Base-by-base conservation (phyloP, 2,797 vertebrate species). In the Mormyrus proboscirostris region DNA sequence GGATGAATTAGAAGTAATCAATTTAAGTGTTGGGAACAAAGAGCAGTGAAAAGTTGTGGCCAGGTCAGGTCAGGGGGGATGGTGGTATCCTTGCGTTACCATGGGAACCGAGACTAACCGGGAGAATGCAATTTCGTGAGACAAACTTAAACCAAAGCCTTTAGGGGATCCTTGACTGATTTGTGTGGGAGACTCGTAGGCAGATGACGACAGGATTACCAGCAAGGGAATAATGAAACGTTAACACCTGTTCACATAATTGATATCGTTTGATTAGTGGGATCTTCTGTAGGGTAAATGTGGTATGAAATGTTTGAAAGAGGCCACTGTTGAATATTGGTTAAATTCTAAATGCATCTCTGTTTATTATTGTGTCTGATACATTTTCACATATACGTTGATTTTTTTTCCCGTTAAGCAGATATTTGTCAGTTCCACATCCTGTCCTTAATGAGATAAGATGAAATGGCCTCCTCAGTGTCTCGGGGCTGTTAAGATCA, bases 1-100 rank as follows among this genome's bases (percentile, higher is more conserved):
- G 90, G 94, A 95, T 95, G 94, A 96, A 94, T 95, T 95, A 93
- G 92, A 92, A 93, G 92, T 92, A 92, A 93, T 93, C 94, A 93
- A 95, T 96, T 96, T 94, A 96, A 94, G 93, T 93, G 94, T 92
- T 89, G 59, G 93, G 93, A 95, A 96, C 95, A 96, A 96, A 95
- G 90, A 92, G 89, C 84, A 1, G 83, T 47, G 85, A 92, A 89
- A 93, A 90, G 90, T 92, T 92, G 91, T 92, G 93, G 90, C 91
- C 76, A 62, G 90, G 95, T 95, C 94, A 91, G 92, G 94, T 95
- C 94, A 94, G 90, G 92, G 92, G 92, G 94, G 92, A 90, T 93
- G 93, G 91, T 57, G 89, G 92, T 91, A 91, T 93, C 91, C 89
- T 91, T 91, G 86, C 90, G 94, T 96, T 95, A 92, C 96, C 94